Conservation (phyloP, 2,113 vertebrate genomes). For the Scolopax mira region DNA sequence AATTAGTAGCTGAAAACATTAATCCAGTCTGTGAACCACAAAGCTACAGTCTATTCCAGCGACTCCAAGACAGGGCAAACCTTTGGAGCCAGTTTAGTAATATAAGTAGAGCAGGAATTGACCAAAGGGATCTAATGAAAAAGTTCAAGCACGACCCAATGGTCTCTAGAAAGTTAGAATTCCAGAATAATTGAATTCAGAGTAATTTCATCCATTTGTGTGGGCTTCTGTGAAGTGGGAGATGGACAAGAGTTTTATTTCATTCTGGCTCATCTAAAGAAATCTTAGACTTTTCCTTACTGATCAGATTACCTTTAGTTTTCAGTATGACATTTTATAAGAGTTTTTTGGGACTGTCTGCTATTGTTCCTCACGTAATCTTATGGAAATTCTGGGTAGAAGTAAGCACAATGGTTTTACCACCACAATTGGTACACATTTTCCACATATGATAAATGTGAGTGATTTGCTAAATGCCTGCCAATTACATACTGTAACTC, state of each 20-base stretch:
- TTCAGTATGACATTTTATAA: slow-evolving; percentile 49
- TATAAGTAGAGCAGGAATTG: slow-evolving; percentile 55
- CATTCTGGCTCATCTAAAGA: slow-evolving; percentile 66
- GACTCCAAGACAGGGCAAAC: slow-evolving; percentile 54
- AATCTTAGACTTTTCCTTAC: slow-evolving; percentile 54
- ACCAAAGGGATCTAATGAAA: slow-evolving; percentile 59
- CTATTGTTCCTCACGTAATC: slow-evolving; percentile 37
- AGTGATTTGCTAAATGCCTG: slow-evolving; percentile 50
- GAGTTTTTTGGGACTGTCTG: slow-evolving; percentile 9
- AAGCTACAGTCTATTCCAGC: slow-evolving; percentile 33
- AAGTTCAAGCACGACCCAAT: slow-evolving; percentile 52
- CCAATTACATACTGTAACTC: slow-evolving; percentile 44
- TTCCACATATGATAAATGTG: slow-evolving; percentile 37
- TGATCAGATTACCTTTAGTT: slow-evolving; percentile 50
- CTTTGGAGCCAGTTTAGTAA: slow-evolving; percentile 59
- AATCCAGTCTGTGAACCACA: slow-evolving; percentile 61
- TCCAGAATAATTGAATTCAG: slow-evolving; percentile 69
- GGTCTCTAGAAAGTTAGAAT: slow-evolving; percentile 65
- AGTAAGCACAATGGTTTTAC: slow-evolving; percentile 28
- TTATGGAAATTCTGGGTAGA: slow-evolving; percentile 50
- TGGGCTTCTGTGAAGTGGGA: slow-evolving; percentile 66
- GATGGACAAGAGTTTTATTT: slow-evolving; percentile 65
- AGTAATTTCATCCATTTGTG: slow-evolving; percentile 71
- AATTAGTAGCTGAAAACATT: slow-evolving; percentile 67
- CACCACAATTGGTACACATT: background rate